Percentiles rank a stretch among this genome's conserved stretches.
These are phyloP conservation scores for Apaloderma vittatum DNA, from an alignment of 2,113 vertebrate genomes.

Conservation along the genomic window DNA sequence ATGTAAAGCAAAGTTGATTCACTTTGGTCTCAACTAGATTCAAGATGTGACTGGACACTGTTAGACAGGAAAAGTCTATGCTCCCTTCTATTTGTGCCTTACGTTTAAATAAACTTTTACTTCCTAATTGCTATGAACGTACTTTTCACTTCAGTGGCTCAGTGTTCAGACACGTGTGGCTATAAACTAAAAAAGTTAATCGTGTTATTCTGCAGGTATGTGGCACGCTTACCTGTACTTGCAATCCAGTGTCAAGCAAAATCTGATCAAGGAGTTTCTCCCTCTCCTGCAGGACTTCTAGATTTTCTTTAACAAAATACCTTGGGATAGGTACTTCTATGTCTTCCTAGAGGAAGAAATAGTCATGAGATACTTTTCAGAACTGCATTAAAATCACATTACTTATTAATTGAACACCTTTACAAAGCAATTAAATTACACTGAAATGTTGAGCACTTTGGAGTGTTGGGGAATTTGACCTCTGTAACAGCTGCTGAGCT, in stretches of 20 bases:
- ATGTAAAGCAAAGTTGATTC: not conserved
- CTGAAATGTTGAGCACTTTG: not conserved
- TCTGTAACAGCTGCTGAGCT: slow-evolving; percentile 25
- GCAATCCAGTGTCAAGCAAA: slow-evolving; percentile 63
- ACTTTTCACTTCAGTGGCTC: not conserved
- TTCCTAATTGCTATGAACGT: not conserved
- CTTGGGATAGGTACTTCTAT: slow-evolving; percentile 87
- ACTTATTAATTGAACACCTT: not conserved
- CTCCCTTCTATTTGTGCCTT: not conserved
- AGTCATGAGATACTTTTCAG: not conserved
- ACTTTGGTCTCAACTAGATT: not conserved
- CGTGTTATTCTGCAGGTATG: rapidly evolving
- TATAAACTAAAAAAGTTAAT: not conserved
- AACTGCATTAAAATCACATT: not conserved
- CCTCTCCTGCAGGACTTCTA: slow-evolving; percentile 79
- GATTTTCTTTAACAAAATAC: slow-evolving; percentile 86
- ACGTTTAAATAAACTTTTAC: not conserved
- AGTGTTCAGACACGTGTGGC: not conserved
- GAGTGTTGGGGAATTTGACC: slow-evolving; percentile 24
- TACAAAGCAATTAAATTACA: not conserved
- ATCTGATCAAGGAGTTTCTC: slow-evolving; percentile 81
- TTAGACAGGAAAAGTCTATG: not conserved
- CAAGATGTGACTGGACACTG: not conserved
- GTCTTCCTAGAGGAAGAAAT: slow-evolving; percentile 77
- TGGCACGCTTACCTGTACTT: slow-evolving; percentile 50